Evolutionary conservation across 2,888 invertebrate species (phyloP).

Genomic region (Dromius quadrimaculatus): DNA sequence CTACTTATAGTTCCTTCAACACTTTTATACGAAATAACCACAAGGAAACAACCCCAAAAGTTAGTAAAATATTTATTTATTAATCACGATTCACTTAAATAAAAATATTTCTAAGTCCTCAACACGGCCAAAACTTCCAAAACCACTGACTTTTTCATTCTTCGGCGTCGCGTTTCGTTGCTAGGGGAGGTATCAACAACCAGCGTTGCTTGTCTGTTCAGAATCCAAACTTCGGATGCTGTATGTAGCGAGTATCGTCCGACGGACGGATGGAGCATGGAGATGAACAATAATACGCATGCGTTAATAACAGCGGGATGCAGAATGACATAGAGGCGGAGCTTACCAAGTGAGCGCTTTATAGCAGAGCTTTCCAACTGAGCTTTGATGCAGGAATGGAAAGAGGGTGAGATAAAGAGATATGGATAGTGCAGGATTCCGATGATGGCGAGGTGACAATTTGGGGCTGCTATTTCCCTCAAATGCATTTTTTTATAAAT

Average conservation of each 20-base stretch:
- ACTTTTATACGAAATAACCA: too few relatives aligned
- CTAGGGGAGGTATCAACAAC: slow-evolving; percentile 63
- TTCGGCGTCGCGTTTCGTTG: slow-evolving; percentile 60
- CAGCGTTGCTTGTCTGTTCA: background rate
- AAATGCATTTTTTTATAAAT: too few relatives aligned
- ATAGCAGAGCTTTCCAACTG: slow-evolving; percentile 30
- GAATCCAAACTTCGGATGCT: background rate
- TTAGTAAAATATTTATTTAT: too few relatives aligned
- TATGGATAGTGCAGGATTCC: background rate
- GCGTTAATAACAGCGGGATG: background rate
- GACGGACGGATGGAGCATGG: too few relatives aligned
- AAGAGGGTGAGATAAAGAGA: background rate
- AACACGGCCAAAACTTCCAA: too few relatives aligned
- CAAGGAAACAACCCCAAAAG: too few relatives aligned
- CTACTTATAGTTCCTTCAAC: too few relatives aligned
- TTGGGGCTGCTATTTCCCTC: too few relatives aligned
- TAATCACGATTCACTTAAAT: too few relatives aligned
- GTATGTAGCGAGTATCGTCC: slow-evolving; percentile 32
- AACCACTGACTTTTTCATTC: slow-evolving; percentile 54
- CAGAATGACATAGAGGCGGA: slow-evolving; percentile 21
- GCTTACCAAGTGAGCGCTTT: slow-evolving; percentile 6
- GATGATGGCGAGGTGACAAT: too few relatives aligned
- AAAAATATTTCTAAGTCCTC: background rate
- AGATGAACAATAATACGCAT: too few relatives aligned
- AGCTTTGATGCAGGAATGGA: background rate